phyloP scores from a whole-genome alignment of 1,140 invertebrate species.

The Heliothis virescens region DNA sequence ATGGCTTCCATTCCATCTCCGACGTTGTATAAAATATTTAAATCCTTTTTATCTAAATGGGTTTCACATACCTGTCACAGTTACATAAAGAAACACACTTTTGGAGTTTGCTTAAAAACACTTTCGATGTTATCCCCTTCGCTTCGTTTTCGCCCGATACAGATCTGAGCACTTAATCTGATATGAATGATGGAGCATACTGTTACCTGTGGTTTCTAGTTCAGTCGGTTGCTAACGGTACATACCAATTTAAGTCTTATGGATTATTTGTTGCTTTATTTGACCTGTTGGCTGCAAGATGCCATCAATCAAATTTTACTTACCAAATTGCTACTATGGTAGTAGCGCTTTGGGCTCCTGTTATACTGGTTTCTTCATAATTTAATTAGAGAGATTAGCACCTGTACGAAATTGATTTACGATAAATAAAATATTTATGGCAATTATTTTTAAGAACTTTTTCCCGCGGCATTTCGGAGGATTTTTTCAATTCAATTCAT shows the following conservation, averaged over 20 bases:
- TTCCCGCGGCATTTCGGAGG: no score
- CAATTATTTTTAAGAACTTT: no score
- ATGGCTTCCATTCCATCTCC: no score
- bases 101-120: background rate
- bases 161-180: constrained; percentile 29
- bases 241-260: constrained; percentile 7
- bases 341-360: background rate
- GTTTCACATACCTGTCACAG: no score
- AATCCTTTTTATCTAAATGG: no score
- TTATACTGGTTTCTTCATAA: no score
- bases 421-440: no score
- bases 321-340: background rate
- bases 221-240: constrained; percentile 23
- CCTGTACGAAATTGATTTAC: no score
- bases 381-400: no score
- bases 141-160: constrained; percentile 16
- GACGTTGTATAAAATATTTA: no score
- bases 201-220: constrained; percentile 21
- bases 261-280: constrained; percentile 31
- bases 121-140: constrained; percentile 17
- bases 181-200: constrained; percentile 27
- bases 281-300: background rate
- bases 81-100: background rate
- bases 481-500: no score
- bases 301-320: constrained; percentile 20